phyloP scores from a whole-genome alignment of 2,888 invertebrate genomes.

The Sesia bembeciformis region DNA sequence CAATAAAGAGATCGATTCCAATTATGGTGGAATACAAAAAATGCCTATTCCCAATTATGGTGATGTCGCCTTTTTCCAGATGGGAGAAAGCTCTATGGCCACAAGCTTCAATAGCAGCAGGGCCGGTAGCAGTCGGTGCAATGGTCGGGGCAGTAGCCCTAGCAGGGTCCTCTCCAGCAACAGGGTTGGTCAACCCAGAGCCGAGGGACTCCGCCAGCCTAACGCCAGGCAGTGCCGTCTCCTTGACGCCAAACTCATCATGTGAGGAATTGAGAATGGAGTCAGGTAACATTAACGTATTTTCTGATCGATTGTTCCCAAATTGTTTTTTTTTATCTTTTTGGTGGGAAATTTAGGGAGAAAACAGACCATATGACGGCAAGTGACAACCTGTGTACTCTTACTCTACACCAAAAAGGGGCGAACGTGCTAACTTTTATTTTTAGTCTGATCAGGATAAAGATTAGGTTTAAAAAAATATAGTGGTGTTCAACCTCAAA shows the following conservation, averaged over 20 bases:
- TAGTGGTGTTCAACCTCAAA: no score
- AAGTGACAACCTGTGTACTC: no score
- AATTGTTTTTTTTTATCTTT: no score
- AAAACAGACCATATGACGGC: no score
- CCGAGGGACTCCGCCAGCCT: constrained; percentile 70
- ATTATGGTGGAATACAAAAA: no score
- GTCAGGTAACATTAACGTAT: constrained; percentile 24
- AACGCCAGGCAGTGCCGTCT: constrained; percentile 76
- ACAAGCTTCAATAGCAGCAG: constrained; percentile 47
- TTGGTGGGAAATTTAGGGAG: no score
- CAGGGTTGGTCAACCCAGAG: constrained; percentile 52
- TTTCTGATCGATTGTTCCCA: no score
- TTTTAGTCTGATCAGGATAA: no score
- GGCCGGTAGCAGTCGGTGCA: constrained; percentile 55
- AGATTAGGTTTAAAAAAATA: no score
- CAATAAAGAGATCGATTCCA: background rate
- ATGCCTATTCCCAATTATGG: no score
- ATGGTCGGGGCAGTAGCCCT: constrained; percentile 65
- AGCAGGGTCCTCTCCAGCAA: constrained; percentile 58
- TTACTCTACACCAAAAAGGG: no score
- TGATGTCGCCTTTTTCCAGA: constrained; percentile 39
- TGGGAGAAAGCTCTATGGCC: constrained; percentile 84
- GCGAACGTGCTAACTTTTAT: no score
- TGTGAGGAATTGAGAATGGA: constrained; percentile 78
- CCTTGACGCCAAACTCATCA: constrained; percentile 82